These are phyloP conservation scores for Macrotus californicus DNA, from an alignment of 2,113 vertebrate species.

Conservation along the genomic window DNA sequence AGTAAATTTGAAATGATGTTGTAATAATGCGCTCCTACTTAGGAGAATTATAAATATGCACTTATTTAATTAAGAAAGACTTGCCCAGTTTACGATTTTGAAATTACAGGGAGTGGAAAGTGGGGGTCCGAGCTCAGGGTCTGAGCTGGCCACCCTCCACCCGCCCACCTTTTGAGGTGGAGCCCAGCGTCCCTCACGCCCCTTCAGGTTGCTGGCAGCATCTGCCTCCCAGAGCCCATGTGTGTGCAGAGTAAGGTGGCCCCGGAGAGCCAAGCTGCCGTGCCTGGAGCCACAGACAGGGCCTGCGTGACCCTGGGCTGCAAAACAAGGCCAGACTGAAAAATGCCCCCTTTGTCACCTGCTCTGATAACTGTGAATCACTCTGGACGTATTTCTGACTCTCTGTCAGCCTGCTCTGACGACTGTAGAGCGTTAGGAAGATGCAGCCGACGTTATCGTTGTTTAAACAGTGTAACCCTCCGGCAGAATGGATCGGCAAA, in stretches of 20 bases:
- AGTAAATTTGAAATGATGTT: neutral
- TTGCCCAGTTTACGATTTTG: neutral
- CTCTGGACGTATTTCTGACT: neutral
- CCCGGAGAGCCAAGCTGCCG: neutral
- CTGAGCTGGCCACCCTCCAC: too few species aligned
- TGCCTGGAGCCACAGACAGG: neutral
- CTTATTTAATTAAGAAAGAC: neutral
- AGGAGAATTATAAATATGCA: neutral
- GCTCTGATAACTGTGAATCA: constrained; percentile 1
- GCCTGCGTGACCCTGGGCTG: rapidly evolving
- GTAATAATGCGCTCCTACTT: neutral
- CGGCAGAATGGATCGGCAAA: neutral
- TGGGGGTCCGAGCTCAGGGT: neutral
- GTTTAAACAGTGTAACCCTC: neutral
- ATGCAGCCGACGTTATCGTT: neutral
- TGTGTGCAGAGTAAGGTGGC: too few species aligned
- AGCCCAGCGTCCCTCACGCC: too few species aligned
- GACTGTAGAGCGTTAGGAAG: neutral
- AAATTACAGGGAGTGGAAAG: neutral
- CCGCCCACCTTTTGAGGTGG: too few species aligned
- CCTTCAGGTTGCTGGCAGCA: too few species aligned
- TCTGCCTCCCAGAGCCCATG: neutral
- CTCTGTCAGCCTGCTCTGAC: neutral
- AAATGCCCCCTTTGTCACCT: neutral
- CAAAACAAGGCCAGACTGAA: too few species aligned